Evolutionary conservation across 2,797 vertebrate genomes (phyloP).

Genomic region (Cirrhinus mrigala): DNA sequence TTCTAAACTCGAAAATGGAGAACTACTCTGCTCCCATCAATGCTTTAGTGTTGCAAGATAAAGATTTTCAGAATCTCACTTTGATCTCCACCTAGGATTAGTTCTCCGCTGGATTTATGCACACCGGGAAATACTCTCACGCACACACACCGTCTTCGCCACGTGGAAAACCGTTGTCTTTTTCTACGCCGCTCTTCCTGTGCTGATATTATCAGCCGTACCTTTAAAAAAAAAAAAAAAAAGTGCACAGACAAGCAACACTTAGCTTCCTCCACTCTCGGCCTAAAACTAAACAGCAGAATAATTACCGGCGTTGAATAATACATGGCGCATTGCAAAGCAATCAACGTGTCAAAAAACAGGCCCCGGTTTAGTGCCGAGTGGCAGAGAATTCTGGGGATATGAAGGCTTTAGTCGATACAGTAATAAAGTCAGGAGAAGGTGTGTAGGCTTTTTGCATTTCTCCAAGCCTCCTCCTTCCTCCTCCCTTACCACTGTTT

Average conservation of each 20-base stretch:
- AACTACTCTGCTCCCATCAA: constrained; percentile 1
- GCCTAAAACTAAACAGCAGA: constrained; percentile 47
- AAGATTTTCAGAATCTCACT: constrained; percentile 58
- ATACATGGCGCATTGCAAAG: constrained; percentile 49
- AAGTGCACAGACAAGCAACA: constrained; percentile 49
- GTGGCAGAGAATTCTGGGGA: constrained; percentile 34
- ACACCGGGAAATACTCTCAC: constrained; percentile 47
- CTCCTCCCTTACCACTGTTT: constrained; percentile 30
- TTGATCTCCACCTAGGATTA: constrained; percentile 61
- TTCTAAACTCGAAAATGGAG: constrained; percentile 36
- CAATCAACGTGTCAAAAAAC: constrained; percentile 50
- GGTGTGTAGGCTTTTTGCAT: constrained; percentile 31
- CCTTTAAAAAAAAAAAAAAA: constrained; percentile 5
- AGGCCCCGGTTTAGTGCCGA: constrained; percentile 38
- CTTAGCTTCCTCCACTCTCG: constrained; percentile 37
- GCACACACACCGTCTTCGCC: constrained; percentile 18
- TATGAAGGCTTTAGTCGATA: constrained; percentile 46
- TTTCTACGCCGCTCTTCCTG: neutral
- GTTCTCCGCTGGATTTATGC: constrained; percentile 46
- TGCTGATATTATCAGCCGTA: constrained; percentile 17
- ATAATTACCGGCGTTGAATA: constrained; percentile 56
- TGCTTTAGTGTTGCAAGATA: constrained; percentile 45
- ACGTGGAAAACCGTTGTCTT: constrained; percentile 1
- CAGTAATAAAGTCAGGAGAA: constrained; percentile 51
- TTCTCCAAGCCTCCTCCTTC: constrained; percentile 12